A percentile compares a stretch with the other conserved stretches of the same genome.
Evolutionary conservation across 1,140 invertebrate genomes (phyloP).

Genomic region (Diorhabda elongata): DNA sequence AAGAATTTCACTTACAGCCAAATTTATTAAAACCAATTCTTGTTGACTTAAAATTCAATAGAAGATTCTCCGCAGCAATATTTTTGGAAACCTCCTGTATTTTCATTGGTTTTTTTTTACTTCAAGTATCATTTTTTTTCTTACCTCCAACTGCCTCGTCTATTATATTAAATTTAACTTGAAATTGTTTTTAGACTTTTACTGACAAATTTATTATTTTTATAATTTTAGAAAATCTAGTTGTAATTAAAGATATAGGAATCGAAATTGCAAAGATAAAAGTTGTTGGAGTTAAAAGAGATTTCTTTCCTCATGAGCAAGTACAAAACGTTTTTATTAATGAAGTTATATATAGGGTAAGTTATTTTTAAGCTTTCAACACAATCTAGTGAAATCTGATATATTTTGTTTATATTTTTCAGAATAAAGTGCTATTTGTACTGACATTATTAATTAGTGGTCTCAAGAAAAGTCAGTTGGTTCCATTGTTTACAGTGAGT

Average conservation of each 20-base stretch:
- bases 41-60: too few relatives aligned
- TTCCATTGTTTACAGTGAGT: constrained; percentile 16
- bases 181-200: too few relatives aligned
- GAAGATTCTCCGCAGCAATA: too few relatives aligned
- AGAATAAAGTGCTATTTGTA: constrained; percentile 17
- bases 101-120: too few relatives aligned
- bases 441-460: constrained; percentile 12
- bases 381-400: neutral
- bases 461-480: constrained; percentile 1
- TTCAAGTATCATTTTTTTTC: too few relatives aligned
- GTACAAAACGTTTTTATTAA: constrained; percentile 22
- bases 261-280: constrained; percentile 6
- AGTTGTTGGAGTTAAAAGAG: constrained; percentile 3
- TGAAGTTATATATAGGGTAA: constrained; percentile 18
- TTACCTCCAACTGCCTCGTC: too few relatives aligned
- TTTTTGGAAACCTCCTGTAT: too few relatives aligned
- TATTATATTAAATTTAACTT: too few relatives aligned
- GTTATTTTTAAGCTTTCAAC: neutral
- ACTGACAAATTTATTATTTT: neutral
- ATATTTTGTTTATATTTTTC: constrained; percentile 1
- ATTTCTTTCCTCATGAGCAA: constrained; percentile 16
- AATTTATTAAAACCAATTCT: too few relatives aligned
- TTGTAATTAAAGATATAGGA: constrained; percentile 13
- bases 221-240: constrained; percentile 15
- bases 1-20: too few relatives aligned